Percentiles rank a stretch among this genome's conserved stretches.
Evolutionary conservation across 1,140 invertebrate genomes (phyloP).

Genomic region (Neodiprion virginianus): DNA sequence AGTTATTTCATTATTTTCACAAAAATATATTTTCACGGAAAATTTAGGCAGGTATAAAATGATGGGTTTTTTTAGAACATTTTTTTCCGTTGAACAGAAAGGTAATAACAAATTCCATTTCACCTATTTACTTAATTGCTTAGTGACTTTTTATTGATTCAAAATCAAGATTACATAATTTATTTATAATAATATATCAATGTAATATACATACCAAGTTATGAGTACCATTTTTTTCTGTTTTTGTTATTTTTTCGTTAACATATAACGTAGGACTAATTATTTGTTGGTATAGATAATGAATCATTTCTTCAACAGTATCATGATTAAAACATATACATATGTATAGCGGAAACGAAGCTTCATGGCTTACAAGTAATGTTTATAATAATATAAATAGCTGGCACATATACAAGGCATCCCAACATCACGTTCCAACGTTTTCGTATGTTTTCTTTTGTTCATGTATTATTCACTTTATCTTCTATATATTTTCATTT

Average conservation of each 20-base stretch:
- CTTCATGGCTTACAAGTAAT: slow-evolving; percentile 9
- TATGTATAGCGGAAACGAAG: background rate
- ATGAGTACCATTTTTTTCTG: background rate
- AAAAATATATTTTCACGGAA: no score
- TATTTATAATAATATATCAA: slow-evolving; percentile 1
- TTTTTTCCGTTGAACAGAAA: no score
- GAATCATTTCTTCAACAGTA: background rate
- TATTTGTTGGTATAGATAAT: background rate
- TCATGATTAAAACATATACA: background rate
- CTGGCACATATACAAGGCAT: slow-evolving; percentile 17
- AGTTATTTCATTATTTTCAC: no score
- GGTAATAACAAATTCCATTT: no score
- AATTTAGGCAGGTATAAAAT: no score
- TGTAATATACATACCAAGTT: slow-evolving; percentile 4
- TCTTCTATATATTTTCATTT: background rate
- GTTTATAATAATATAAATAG: slow-evolving; percentile 12
- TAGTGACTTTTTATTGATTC: slow-evolving; percentile 6
- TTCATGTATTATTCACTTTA: background rate
- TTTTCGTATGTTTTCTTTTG: background rate
- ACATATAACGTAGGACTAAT: background rate
- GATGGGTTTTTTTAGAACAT: no score
- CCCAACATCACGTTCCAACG: slow-evolving; percentile 12
- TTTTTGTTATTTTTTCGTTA: background rate
- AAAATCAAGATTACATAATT: slow-evolving; percentile 8
- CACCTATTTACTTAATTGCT: background rate